phyloP scores from a whole-genome alignment of 2,113 vertebrate species.

The Xenopus borealis region DNA sequence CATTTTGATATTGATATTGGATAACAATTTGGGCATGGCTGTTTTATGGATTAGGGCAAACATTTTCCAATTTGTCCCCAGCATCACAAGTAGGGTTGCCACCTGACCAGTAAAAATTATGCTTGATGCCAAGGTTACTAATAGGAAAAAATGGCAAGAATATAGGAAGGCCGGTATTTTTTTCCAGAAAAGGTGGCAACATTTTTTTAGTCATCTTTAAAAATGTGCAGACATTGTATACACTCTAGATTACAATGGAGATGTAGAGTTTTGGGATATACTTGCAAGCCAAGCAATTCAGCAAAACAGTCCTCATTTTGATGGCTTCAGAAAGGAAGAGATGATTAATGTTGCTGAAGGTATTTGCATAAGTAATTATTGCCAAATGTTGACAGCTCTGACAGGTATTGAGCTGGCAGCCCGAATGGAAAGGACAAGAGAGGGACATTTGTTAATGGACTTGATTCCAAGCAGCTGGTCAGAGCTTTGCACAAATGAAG shows the following conservation, averaged over 20 bases:
- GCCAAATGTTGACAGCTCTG: constrained; percentile 33
- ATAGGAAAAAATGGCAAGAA: no score
- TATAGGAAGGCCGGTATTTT: no score
- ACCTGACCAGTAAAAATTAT: no score
- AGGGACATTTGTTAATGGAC: constrained; percentile 12
- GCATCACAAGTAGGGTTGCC: no score
- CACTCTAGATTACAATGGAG: not conserved
- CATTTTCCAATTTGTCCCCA: no score
- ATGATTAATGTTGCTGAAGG: constrained; percentile 36
- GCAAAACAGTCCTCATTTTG: constrained; percentile 10
- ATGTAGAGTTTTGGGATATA: constrained; percentile 19
- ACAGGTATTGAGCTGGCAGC: constrained; percentile 39
- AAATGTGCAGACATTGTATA: no score
- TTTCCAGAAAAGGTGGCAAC: no score
- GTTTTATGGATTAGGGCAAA: no score
- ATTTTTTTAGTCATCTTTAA: no score
- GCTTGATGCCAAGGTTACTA: no score
- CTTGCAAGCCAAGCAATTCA: constrained; percentile 15
- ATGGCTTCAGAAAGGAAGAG: not conserved
- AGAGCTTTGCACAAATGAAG: constrained; percentile 15
- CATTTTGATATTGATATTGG: no score
- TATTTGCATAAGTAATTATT: constrained; percentile 47
- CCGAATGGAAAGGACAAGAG: constrained; percentile 24
- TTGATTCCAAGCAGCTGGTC: constrained; percentile 25
- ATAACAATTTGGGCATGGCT: no score